Conservation (phyloP, 1,140 invertebrate genomes). For the Linepithema humile region DNA sequence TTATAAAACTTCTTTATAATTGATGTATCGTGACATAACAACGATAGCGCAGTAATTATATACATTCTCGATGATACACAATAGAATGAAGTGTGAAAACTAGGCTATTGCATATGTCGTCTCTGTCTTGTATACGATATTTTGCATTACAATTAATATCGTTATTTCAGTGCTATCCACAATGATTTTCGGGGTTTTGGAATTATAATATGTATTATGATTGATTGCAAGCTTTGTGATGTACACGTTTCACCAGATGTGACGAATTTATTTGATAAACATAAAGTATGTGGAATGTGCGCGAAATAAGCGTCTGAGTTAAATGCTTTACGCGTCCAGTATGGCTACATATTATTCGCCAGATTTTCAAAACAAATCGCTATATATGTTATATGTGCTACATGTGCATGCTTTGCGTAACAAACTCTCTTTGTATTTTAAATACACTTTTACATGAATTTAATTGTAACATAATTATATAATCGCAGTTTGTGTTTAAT, state of each 20-base stretch:
- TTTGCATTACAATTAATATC: background rate
- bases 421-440: background rate
- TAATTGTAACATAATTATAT: background rate
- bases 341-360: background rate
- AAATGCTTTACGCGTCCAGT: background rate
- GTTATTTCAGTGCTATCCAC: background rate
- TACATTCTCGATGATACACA: background rate
- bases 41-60: background rate
- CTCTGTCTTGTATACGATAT: background rate
- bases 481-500: background rate
- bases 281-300: background rate
- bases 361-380: background rate
- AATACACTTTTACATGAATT: background rate
- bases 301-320: background rate
- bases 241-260: background rate
- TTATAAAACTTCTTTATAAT: background rate
- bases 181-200: background rate
- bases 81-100: background rate
- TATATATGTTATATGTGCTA: too few relatives aligned
- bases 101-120: background rate
- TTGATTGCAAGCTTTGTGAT: conserved; percentile 6
- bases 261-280: background rate
- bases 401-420: background rate
- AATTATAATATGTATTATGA: background rate
- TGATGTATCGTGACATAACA: background rate